Conservation (phyloP, 2,797 vertebrate genomes). For the Synaphobranchus kaupii region DNA sequence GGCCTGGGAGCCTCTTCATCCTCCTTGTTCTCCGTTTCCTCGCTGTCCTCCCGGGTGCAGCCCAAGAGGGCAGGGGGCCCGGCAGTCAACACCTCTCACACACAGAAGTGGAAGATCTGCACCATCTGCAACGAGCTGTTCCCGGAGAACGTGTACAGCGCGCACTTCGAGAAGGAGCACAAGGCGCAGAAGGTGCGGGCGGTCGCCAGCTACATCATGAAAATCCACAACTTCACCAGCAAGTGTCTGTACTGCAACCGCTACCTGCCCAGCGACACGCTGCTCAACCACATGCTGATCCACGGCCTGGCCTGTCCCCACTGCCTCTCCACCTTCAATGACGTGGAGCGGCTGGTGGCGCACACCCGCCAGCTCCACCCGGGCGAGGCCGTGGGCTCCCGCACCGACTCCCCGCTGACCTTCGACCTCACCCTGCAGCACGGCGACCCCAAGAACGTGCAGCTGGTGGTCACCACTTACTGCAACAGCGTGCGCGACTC, state of each 20-base stretch:
- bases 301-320: conserved; percentile 96
- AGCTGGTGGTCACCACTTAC: conserved; percentile 94
- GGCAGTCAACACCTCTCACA: conserved; percentile 81
- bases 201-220: conserved; percentile 98
- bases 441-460: conserved; percentile 89
- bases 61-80: conserved; percentile 61
- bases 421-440: conserved; percentile 95
- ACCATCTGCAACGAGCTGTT: conserved; percentile 98
- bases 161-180: conserved; percentile 96
- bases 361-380: conserved; percentile 87
- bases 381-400: conserved; percentile 85
- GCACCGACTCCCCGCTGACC: conserved; percentile 88
- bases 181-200: conserved; percentile 96
- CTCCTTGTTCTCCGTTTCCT: conserved; percentile 44
- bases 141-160: conserved; percentile 93
- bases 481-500: conserved; percentile 86
- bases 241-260: conserved; percentile 99
- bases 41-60: conserved; percentile 74
- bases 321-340: conserved; percentile 92
- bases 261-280: conserved; percentile 92
- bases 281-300: conserved; percentile 97
- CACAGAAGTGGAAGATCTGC: conserved; percentile 99
- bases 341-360: conserved; percentile 93
- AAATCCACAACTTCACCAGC: conserved; percentile 99
- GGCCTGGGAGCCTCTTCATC: conserved; percentile 70